phyloP scores from a whole-genome alignment of 2,888 invertebrate species.

The Spialia ferax region DNA sequence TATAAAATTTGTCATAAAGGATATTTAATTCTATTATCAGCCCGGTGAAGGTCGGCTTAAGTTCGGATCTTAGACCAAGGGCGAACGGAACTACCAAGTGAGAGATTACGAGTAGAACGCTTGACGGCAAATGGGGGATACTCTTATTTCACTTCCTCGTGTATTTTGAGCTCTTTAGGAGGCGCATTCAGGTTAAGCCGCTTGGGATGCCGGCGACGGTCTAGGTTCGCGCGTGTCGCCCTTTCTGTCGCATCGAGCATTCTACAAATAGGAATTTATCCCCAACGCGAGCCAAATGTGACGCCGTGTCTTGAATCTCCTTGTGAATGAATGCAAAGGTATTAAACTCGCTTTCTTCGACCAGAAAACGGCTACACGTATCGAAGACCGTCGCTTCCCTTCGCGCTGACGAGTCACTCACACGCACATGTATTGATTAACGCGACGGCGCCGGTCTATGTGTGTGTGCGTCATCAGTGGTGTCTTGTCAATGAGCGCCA shows the following conservation, averaged over 20 bases:
- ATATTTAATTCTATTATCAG: too few relatives aligned
- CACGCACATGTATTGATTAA: slow-evolving; percentile 90
- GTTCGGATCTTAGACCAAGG: too few relatives aligned
- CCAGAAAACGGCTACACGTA: slow-evolving; percentile 67
- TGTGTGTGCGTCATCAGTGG: slow-evolving; percentile 78
- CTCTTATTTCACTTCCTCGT: slow-evolving; percentile 80
- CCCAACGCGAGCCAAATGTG: slow-evolving; percentile 56
- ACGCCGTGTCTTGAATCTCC: slow-evolving; percentile 43
- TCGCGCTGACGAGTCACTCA: slow-evolving; percentile 84
- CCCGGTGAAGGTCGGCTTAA: too few relatives aligned
- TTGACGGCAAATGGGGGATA: slow-evolving; percentile 78
- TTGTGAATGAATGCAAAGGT: slow-evolving; percentile 8
- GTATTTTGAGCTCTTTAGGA: slow-evolving; percentile 81
- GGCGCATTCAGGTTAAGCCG: slow-evolving; percentile 78
- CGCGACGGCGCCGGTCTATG: slow-evolving; percentile 83
- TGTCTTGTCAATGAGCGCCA: slow-evolving; percentile 57
- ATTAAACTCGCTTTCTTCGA: slow-evolving; percentile 26
- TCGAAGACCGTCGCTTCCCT: slow-evolving; percentile 56
- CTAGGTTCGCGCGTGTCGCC: slow-evolving; percentile 74
- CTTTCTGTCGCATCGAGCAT: slow-evolving; percentile 65
- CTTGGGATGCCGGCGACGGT: slow-evolving; percentile 69
- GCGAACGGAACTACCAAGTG: slow-evolving; percentile 87
- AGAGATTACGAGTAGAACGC: slow-evolving; percentile 86
- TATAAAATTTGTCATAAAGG: too few relatives aligned
- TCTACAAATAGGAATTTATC: slow-evolving; percentile 58